phyloP scores from a whole-genome alignment of 1,140 invertebrate species.

The Drosophila pruinosa region DNA sequence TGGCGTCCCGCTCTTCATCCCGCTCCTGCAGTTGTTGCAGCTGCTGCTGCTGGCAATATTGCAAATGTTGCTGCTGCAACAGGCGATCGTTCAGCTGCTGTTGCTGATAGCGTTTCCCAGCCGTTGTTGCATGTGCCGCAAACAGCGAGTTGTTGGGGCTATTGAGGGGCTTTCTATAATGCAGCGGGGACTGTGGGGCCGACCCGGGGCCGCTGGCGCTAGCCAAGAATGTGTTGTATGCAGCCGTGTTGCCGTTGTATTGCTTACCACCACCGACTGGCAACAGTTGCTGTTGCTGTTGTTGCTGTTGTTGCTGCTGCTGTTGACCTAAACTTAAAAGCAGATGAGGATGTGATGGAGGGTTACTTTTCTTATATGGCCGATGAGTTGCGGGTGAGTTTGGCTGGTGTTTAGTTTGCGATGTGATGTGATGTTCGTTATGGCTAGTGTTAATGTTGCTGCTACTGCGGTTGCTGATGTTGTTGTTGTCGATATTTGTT shows the following conservation, averaged over 20 bases:
- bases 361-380: slow-evolving; percentile 29
- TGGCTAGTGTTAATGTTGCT: slow-evolving; percentile 74
- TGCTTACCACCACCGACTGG: slow-evolving; percentile 52
- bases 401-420: slow-evolving; percentile 65
- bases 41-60: slow-evolving; percentile 74
- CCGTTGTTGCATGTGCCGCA: slow-evolving; percentile 42
- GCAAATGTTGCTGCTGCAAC: slow-evolving; percentile 75
- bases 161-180: slow-evolving; percentile 70
- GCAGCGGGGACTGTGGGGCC: slow-evolving; percentile 65
- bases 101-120: slow-evolving; percentile 68
- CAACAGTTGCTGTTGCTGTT: slow-evolving; percentile 52
- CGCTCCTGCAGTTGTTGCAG: slow-evolving; percentile 51
- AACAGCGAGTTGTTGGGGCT: slow-evolving; percentile 73
- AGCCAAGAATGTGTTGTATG: slow-evolving; percentile 24
- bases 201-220: slow-evolving; percentile 51
- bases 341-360: slow-evolving; percentile 40
- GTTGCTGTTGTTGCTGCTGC: slow-evolving; percentile 45
- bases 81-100: slow-evolving; percentile 79
- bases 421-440: slow-evolving; percentile 69
- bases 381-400: slow-evolving; percentile 64
- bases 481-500: slow-evolving; percentile 77
- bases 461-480: slow-evolving; percentile 67
- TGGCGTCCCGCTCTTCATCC: not conserved
- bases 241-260: slow-evolving; percentile 73
- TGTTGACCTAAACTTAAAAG: slow-evolving; percentile 55